Conservation (phyloP, 1,140 invertebrate species). For the Colletes gigas region DNA sequence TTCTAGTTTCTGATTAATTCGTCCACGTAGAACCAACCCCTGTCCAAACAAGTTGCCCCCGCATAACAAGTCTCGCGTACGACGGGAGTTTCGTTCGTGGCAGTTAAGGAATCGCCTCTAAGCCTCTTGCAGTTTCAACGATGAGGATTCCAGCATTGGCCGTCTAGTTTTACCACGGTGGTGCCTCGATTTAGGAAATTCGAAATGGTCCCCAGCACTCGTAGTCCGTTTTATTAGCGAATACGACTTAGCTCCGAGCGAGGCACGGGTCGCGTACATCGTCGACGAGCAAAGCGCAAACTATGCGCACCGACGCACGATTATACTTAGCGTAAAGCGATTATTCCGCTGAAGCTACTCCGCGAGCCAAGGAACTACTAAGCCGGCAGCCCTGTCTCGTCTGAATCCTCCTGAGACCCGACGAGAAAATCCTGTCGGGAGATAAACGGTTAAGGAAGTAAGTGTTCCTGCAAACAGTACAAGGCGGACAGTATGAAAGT, state of each 20-base stretch:
- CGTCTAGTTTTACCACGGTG: background rate
- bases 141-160: background rate
- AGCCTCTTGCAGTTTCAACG: slow-evolving; percentile 10
- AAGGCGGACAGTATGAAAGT: background rate
- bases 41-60: no score
- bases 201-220: background rate
- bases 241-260: slow-evolving; percentile 10
- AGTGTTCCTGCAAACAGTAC: background rate
- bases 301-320: slow-evolving; percentile 36
- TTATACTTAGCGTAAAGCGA: slow-evolving; percentile 47
- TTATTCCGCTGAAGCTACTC: slow-evolving; percentile 43
- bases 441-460: background rate
- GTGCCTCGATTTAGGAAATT: slow-evolving; percentile 1
- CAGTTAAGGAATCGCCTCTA: slow-evolving; percentile 9
- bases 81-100: background rate
- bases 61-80: background rate
- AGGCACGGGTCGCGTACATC: slow-evolving; percentile 5
- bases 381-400: slow-evolving; percentile 12
- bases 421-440: background rate
- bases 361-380: background rate
- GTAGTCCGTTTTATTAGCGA: background rate
- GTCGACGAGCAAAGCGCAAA: slow-evolving; percentile 22
- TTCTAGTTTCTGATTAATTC: no score
- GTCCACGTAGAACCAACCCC: no score
- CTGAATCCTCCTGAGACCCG: background rate